Evolutionary conservation across 2,888 invertebrate genomes (phyloP).

Genomic region (Orthonychiurus folsomi): DNA sequence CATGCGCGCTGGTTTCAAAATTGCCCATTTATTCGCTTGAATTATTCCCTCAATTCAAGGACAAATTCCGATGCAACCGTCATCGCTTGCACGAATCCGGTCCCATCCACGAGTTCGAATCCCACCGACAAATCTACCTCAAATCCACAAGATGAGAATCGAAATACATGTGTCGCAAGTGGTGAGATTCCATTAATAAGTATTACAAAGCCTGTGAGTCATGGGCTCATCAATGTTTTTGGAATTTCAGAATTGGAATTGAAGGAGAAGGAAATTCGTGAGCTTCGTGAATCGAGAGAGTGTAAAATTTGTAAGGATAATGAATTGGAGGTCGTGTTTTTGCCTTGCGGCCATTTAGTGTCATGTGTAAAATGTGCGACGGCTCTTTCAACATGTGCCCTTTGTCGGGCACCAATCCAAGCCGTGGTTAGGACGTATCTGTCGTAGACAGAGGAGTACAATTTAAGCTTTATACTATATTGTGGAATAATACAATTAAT

Average conservation of each 20-base stretch:
- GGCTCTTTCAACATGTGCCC: constrained; percentile 71
- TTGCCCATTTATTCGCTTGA: constrained; percentile 70
- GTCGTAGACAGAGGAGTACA: constrained; percentile 53
- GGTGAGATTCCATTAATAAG: too few species aligned
- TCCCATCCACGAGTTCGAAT: too few species aligned
- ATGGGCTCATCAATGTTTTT: too few species aligned
- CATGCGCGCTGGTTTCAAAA: constrained; percentile 88
- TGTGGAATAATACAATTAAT: too few species aligned
- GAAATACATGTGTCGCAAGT: too few species aligned
- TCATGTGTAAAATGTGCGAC: constrained; percentile 84
- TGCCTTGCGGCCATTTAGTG: constrained; percentile 89
- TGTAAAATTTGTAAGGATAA: constrained; percentile 93
- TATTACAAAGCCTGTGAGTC: too few species aligned
- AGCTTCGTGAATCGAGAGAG: constrained; percentile 70
- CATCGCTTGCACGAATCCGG: too few species aligned
- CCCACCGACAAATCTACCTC: too few species aligned
- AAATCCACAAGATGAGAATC: too few species aligned
- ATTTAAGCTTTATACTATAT: too few species aligned
- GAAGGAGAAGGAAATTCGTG: constrained; percentile 69
- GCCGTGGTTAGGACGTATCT: constrained; percentile 75
- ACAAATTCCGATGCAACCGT: too few species aligned
- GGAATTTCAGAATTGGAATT: constrained; percentile 46
- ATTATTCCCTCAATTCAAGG: too few species aligned
- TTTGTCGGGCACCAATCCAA: constrained; percentile 68
- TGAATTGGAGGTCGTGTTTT: constrained; percentile 81